These are phyloP conservation scores for Trachymyrmex septentrionalis DNA, from an alignment of 1,140 invertebrate genomes.

Conservation along the genomic window DNA sequence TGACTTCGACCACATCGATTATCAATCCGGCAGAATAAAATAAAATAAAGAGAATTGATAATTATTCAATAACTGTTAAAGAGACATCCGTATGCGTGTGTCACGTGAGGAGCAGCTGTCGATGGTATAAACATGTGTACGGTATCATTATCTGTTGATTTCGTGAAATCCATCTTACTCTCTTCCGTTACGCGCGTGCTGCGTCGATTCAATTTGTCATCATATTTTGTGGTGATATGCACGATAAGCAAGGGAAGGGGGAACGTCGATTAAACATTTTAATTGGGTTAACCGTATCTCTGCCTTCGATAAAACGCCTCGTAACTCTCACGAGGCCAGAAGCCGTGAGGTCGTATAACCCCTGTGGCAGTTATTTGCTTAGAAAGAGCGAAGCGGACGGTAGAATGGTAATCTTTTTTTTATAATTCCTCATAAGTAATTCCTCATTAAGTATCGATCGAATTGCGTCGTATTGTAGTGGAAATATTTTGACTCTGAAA, in stretches of 20 bases:
- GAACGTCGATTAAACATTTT: constrained; percentile 47
- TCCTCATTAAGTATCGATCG: neutral
- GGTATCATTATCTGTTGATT: constrained; percentile 67
- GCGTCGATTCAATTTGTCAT: constrained; percentile 29
- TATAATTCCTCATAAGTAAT: constrained; percentile 20
- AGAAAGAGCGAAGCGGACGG: neutral
- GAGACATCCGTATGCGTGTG: constrained; percentile 39
- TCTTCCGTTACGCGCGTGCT: neutral
- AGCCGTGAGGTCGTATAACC: constrained; percentile 5
- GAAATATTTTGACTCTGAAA: neutral
- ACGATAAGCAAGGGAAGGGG: constrained; percentile 11
- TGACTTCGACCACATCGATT: neutral
- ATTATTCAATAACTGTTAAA: constrained; percentile 63
- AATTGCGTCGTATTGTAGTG: neutral
- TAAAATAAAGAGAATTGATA: constrained; percentile 13
- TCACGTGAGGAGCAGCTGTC: constrained; percentile 67
- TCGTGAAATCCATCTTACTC: constrained; percentile 62
- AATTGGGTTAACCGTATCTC: constrained; percentile 43
- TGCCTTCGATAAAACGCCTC: constrained; percentile 29
- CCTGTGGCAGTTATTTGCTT: constrained; percentile 12
- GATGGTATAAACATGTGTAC: constrained; percentile 59
- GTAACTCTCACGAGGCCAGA: neutral
- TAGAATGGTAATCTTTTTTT: neutral
- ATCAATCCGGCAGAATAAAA: constrained; percentile 15
- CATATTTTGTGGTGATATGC: constrained; percentile 33